phyloP scores from a whole-genome alignment of 64 coral and sea anemone genomes.

The Catalaphyllia jardinei region DNA sequence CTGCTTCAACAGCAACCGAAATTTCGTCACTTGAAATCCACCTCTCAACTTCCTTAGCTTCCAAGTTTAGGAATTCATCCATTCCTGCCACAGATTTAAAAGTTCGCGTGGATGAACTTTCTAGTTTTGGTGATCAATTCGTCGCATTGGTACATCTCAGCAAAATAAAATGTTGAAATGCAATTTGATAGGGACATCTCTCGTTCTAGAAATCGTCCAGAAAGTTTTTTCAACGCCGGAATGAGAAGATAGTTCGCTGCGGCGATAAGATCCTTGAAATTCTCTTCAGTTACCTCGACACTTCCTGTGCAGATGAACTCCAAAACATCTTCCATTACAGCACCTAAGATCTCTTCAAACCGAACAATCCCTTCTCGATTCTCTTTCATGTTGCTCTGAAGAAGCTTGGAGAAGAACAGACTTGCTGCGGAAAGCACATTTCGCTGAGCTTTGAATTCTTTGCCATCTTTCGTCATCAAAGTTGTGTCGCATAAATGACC shows the following conservation, averaged over 20 bases:
- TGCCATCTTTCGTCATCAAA: background rate
- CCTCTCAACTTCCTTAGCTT: background rate
- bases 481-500: background rate
- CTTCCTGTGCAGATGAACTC: background rate
- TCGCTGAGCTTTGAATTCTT: background rate
- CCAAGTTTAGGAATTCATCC: constrained; percentile 9
- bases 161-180: background rate
- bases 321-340: constrained; percentile 26
- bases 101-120: background rate
- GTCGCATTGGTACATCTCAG: constrained; percentile 15
- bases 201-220: background rate
- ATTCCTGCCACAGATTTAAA: background rate
- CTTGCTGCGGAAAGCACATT: background rate
- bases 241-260: constrained; percentile 14
- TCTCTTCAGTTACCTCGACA: background rate
- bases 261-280: background rate
- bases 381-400: constrained; percentile 2
- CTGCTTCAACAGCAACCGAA: background rate
- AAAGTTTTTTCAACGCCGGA: background rate
- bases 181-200: background rate
- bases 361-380: background rate
- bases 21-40: constrained; percentile 24
- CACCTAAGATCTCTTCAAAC: background rate
- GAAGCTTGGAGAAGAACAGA: background rate
- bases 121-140: background rate